Base-by-base conservation (phyloP, 2,113 vertebrate genomes). In the Ramphastos sulfuratus region DNA sequence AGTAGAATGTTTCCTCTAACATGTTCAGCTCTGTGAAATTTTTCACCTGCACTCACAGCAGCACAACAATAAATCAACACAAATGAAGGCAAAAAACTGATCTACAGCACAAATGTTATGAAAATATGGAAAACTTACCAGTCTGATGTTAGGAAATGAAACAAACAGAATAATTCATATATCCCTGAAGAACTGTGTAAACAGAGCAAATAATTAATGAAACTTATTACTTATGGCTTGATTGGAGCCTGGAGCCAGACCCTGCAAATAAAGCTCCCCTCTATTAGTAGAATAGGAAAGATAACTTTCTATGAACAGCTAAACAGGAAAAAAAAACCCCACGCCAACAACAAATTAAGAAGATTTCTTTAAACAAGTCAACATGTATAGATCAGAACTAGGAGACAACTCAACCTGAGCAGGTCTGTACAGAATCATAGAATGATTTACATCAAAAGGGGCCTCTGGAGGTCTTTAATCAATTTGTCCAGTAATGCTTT, bases 141-240 rank as follows among this genome's bases (percentile, higher is more conserved):
- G 55, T 69, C 48, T 66, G 61, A 55, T 28, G 80, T 74, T 55
- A 94, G 80, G 85, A 79, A 92, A 86, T 7, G 76, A 78, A 86
- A 87, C 58, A 91, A 94, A 95, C 31, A 91, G 85, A 94, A 0
- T 25, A 83, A 92, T 88, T 86, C 82, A 92, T 91, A 93, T 86
- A 95, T 96, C 94, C 95, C 93, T 95, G 96, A 96, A 96, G 90
- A 96, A 91, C 70, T 83, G 94, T 94, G 92, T 94, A 95, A 95
- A 94, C 94, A 93, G 87, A 94, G 87, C 82, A 96, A 94, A 94
- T 46, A 83, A 91, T 89, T 82, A 91, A 95, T 76, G 80, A 82
- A n/a, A 90, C 58, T 66, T 88, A 94, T 90, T 91, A 78, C 69
- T 89, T 94, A 92, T 94, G 91, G 82, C 96, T 94, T 94, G 94